Conservation (phyloP, 2,888 invertebrate genomes). For the Dryomyza anilis region DNA sequence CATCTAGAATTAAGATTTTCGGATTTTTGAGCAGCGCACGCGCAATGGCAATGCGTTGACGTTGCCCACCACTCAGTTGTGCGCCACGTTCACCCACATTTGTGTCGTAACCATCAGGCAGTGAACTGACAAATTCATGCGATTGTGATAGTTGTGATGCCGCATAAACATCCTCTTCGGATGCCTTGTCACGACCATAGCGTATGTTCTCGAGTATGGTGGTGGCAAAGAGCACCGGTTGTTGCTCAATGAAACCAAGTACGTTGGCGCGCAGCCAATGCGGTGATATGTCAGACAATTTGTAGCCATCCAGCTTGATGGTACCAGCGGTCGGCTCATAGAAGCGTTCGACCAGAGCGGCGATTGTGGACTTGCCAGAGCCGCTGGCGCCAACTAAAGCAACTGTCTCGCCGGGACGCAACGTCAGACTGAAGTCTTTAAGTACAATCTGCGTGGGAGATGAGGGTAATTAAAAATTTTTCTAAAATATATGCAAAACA, state of each 20-base stretch:
- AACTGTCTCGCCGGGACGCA: slow-evolving; percentile 87
- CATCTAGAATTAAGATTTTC: slow-evolving; percentile 85
- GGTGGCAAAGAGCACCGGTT: slow-evolving; percentile 92
- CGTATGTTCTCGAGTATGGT: slow-evolving; percentile 91
- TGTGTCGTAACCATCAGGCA: slow-evolving; percentile 86
- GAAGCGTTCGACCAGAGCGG: slow-evolving; percentile 83
- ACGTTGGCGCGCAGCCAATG: slow-evolving; percentile 84
- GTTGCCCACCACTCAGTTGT: slow-evolving; percentile 93
- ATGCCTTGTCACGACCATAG: slow-evolving; percentile 78
- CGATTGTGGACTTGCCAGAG: slow-evolving; percentile 94
- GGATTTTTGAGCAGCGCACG: slow-evolving; percentile 91
- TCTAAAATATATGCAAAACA: slow-evolving; percentile 30
- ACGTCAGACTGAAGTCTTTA: slow-evolving; percentile 77
- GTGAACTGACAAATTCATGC: slow-evolving; percentile 81
- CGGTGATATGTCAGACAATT: slow-evolving; percentile 62
- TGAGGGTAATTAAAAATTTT: neutral
- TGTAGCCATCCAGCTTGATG: slow-evolving; percentile 59
- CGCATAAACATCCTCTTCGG: slow-evolving; percentile 71
- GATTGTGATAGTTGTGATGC: slow-evolving; percentile 91
- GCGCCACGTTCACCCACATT: slow-evolving; percentile 88
- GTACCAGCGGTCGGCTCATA: slow-evolving; percentile 58
- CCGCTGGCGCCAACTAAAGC: slow-evolving; percentile 92
- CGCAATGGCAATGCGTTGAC: slow-evolving; percentile 94
- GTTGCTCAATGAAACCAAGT: slow-evolving; percentile 89
- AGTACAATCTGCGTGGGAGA: slow-evolving; percentile 69